Percentiles rank a stretch among this genome's conserved stretches.
Conservation (phyloP, 1,140 invertebrate genomes). For the Thaumatotibia leucotreta region DNA sequence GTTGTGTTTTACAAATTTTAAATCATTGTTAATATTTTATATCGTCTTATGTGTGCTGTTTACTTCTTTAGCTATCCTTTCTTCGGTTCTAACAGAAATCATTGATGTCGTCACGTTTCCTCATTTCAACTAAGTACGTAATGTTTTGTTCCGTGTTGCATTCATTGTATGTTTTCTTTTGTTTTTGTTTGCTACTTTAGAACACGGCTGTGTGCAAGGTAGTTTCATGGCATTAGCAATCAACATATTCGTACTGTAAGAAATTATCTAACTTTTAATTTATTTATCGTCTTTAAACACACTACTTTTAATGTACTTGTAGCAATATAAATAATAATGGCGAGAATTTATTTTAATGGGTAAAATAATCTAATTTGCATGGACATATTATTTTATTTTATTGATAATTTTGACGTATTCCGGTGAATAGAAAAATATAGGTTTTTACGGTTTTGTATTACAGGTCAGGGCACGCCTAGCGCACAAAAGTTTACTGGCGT, state of each 20-base stretch:
- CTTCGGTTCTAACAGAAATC: background rate
- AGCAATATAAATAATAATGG: too few species aligned
- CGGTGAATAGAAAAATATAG: too few species aligned
- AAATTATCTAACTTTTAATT: too few species aligned
- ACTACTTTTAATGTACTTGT: too few species aligned
- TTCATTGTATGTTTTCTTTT: constrained; percentile 8
- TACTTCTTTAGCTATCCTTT: background rate
- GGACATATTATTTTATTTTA: background rate
- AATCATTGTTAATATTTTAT: background rate
- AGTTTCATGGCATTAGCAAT: background rate
- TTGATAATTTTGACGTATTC: too few species aligned
- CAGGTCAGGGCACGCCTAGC: constrained; percentile 36
- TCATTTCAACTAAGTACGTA: background rate
- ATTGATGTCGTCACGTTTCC: constrained; percentile 1
- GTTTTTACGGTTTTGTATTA: constrained; percentile 30
- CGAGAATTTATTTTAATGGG: too few species aligned
- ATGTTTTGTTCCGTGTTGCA: background rate
- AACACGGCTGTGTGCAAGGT: background rate
- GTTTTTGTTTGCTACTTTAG: background rate
- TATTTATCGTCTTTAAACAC: too few species aligned
- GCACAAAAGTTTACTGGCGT: constrained; percentile 39
- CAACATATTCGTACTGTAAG: too few species aligned
- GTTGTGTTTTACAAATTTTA: constrained; percentile 8
- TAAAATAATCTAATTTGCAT: background rate
- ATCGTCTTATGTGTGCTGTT: background rate